A percentile compares a stretch with the other conserved stretches of the same genome.
phyloP scores from a whole-genome alignment of 37 sponge, comb jelly and placozoan species.

The Lycopodina hypogea region DNA sequence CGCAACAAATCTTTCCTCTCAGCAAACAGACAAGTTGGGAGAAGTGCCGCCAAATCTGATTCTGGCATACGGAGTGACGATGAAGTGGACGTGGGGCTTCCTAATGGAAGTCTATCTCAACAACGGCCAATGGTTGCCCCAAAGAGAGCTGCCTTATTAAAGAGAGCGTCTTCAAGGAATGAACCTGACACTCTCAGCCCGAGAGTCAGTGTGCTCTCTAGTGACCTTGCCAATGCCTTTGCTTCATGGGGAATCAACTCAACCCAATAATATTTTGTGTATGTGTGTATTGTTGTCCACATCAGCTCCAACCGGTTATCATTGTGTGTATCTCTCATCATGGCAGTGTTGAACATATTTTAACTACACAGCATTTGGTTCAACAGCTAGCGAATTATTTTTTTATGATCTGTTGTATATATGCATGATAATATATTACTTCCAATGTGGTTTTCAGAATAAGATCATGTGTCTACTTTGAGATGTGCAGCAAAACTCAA shows the following conservation, averaged over 20 bases:
- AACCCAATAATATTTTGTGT: too few relatives aligned
- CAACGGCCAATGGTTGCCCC: not conserved
- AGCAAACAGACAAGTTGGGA: not conserved
- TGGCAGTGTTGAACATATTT: too few relatives aligned
- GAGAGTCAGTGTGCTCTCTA: slow-evolving; percentile 23
- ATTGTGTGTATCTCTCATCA: too few relatives aligned
- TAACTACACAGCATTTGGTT: too few relatives aligned
- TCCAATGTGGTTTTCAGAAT: too few relatives aligned
- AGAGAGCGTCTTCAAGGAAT: not conserved
- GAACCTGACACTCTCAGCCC: not conserved
- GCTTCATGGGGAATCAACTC: slow-evolving; percentile 23
- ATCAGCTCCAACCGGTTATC: too few relatives aligned
- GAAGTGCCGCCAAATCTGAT: slow-evolving; percentile 36
- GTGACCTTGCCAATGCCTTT: slow-evolving; percentile 38
- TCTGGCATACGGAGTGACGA: slow-evolving; percentile 64
- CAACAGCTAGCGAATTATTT: too few relatives aligned
- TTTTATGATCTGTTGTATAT: too few relatives aligned
- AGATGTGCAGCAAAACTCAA: too few relatives aligned
- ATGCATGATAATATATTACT: too few relatives aligned
- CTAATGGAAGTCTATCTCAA: not conserved
- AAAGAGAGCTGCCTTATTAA: not conserved
- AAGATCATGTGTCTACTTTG: too few relatives aligned
- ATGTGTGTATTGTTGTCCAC: too few relatives aligned
- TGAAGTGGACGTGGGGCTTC: slow-evolving; percentile 7
- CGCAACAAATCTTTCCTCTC: not conserved